Evolutionary conservation across 2,888 invertebrate genomes (phyloP).

Genomic region (Lasioglossum oenotherae): DNA sequence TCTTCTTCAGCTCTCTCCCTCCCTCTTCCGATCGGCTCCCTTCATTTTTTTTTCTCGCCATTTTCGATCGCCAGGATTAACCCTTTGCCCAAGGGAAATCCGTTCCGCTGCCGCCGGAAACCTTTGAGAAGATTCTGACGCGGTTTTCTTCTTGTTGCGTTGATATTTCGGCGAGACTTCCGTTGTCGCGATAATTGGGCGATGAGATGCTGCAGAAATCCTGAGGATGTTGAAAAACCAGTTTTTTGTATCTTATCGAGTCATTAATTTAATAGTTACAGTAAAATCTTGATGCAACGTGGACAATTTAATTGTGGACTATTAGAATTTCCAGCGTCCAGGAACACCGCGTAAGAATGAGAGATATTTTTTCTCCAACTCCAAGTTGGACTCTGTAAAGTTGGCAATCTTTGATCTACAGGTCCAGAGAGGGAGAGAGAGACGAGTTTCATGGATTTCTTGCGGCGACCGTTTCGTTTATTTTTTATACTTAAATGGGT

Average conservation of each 20-base stretch:
- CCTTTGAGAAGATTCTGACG: constrained; percentile 16
- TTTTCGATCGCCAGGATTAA: constrained; percentile 25
- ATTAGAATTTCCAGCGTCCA: neutral
- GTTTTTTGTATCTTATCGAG: neutral
- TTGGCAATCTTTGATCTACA: neutral
- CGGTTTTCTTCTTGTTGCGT: neutral
- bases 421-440: neutral
- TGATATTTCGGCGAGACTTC: neutral
- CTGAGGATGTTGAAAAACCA: neutral
- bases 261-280: too few relatives aligned
- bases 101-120: neutral
- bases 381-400: neutral
- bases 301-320: too few relatives aligned
- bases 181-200: too few relatives aligned
- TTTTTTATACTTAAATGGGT: neutral
- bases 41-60: constrained; percentile 38
- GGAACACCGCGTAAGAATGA: too few relatives aligned
- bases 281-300: neutral
- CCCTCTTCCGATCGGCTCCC: constrained; percentile 20
- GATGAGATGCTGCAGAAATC: neutral
- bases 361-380: too few relatives aligned
- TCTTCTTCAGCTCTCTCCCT: neutral
- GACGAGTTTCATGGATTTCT: neutral
- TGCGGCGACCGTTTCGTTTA: neutral
- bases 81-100: constrained; percentile 7